Percentiles rank a stretch among this genome's conserved stretches.
Evolutionary conservation across 2,888 invertebrate species (phyloP).

Genomic region (Emesis castigata): DNA sequence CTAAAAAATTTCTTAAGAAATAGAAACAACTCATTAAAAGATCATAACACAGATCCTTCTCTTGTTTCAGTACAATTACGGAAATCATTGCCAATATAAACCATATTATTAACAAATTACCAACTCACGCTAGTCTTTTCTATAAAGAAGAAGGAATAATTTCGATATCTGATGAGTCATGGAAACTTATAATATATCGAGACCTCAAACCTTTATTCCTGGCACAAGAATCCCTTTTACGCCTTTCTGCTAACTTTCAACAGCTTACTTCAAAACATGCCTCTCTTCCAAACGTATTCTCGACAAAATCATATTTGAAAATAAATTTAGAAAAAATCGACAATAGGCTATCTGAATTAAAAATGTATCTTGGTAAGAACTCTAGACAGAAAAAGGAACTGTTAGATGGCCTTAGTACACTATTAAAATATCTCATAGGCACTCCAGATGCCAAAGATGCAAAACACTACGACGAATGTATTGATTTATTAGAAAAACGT

Average conservation of each 20-base stretch:
- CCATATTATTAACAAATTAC: conserved; percentile 28
- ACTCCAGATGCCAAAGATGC: conserved; percentile 70
- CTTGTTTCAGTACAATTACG: conserved; percentile 43
- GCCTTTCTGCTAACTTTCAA: conserved; percentile 47
- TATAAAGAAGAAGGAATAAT: conserved; percentile 34
- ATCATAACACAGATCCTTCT: not conserved
- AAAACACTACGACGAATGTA: conserved; percentile 67
- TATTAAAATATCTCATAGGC: conserved; percentile 69
- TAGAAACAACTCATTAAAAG: conserved; percentile 7
- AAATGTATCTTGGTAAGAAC: conserved; percentile 33
- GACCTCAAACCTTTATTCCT: conserved; percentile 57
- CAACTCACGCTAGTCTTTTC: conserved; percentile 55
- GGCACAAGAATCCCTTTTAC: conserved; percentile 52
- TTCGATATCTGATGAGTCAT: conserved; percentile 48
- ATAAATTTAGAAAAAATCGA: conserved; percentile 9
- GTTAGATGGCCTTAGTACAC: conserved; percentile 63
- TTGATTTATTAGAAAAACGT: conserved; percentile 65
- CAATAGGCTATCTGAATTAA: not conserved
- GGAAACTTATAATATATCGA: conserved; percentile 64
- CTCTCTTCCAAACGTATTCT: not conserved
- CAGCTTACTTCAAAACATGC: not conserved
- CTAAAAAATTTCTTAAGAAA: conserved; percentile 4
- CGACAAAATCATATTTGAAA: conserved; percentile 4
- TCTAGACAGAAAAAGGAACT: conserved; percentile 63
- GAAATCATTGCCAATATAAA: conserved; percentile 24